These are phyloP conservation scores for Zaprionus capensis DNA, from an alignment of 1,140 invertebrate genomes.

Conservation along the genomic window DNA sequence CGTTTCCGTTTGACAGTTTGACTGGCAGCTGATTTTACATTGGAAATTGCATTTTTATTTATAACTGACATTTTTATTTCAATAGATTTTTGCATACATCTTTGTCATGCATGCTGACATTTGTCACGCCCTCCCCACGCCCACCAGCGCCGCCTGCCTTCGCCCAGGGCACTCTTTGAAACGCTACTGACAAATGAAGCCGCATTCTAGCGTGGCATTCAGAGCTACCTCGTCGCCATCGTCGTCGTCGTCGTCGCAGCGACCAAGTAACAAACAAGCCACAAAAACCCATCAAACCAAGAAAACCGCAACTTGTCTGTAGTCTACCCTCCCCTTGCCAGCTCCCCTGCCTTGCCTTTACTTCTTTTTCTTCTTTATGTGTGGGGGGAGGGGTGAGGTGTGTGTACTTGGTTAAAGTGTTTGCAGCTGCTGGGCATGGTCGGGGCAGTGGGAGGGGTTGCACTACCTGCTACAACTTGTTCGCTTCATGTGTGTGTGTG, in stretches of 20 bases:
- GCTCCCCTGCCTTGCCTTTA: neutral
- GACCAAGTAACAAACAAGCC: constrained; percentile 49
- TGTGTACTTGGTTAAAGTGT: constrained; percentile 16
- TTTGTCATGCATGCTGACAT: constrained; percentile 48
- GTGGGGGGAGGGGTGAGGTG: too few relatives aligned
- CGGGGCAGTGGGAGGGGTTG: constrained; percentile 7
- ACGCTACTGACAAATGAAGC: constrained; percentile 43
- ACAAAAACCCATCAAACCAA: constrained; percentile 53
- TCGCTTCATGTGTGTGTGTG: neutral
- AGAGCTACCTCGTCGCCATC: constrained; percentile 13
- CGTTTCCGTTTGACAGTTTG: constrained; percentile 41
- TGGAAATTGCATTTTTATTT: constrained; percentile 55
- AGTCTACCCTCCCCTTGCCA: neutral
- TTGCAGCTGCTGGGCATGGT: neutral
- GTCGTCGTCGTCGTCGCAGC: constrained; percentile 1
- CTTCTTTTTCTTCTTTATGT: too few relatives aligned
- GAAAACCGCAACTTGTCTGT: constrained; percentile 42
- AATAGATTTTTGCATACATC: constrained; percentile 49
- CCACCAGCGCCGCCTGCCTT: neutral
- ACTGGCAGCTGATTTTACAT: constrained; percentile 51
- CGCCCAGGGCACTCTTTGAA: neutral
- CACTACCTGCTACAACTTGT: constrained; percentile 30
- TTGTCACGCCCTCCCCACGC: constrained; percentile 24
- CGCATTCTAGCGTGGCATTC: constrained; percentile 44
- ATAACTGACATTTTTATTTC: constrained; percentile 54